Conservation (phyloP, 2,888 invertebrate species). For the Coleophora deauratella region DNA sequence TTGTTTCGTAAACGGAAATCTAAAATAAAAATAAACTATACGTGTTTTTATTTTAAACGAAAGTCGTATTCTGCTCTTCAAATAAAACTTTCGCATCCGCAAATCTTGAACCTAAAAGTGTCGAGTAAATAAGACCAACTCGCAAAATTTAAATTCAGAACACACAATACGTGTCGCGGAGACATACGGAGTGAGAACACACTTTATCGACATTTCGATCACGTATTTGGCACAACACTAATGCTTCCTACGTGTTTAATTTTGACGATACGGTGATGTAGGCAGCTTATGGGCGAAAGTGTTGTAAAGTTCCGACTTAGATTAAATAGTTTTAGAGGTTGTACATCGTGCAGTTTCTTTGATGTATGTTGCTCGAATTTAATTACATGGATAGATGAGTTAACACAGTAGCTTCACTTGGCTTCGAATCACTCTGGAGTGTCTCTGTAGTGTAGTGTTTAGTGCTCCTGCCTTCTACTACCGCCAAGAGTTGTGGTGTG, state of each 20-base stretch:
- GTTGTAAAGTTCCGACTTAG: not conserved
- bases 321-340: no score
- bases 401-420: no score
- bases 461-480: no score
- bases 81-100: not conserved
- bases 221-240: conserved; percentile 38
- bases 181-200: conserved; percentile 27
- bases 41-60: not conserved
- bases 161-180: conserved; percentile 41
- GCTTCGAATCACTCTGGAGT: no score
- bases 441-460: no score
- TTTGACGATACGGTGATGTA: not conserved
- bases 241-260: conserved; percentile 20
- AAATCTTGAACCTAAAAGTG: not conserved
- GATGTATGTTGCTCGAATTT: no score
- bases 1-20: no score
- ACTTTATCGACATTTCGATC: conserved; percentile 39
- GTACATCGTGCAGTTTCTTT: no score
- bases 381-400: no score
- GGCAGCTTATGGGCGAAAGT: not conserved
- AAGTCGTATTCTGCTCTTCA: conserved; percentile 3
- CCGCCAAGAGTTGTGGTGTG: no score
- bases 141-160: conserved; percentile 27
- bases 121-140: conserved; percentile 8
- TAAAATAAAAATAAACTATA: no score